These are phyloP conservation scores for Dreissena polymorpha DNA, from an alignment of 1,140 invertebrate species.

Conservation along the genomic window DNA sequence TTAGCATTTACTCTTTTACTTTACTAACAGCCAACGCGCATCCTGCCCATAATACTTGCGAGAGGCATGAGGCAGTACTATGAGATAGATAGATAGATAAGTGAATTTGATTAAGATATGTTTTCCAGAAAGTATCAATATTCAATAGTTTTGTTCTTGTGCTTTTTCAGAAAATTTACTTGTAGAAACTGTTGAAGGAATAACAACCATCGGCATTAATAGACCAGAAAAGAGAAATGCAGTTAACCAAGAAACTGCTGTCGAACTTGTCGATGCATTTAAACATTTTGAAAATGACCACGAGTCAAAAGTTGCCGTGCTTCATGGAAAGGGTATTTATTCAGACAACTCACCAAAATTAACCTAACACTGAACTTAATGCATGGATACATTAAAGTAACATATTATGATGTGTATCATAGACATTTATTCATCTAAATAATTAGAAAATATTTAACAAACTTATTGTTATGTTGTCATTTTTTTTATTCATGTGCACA, in stretches of 20 bases:
- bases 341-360: not conserved
- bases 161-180: constrained; percentile 51
- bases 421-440: no score
- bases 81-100: no score
- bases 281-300: constrained; percentile 89
- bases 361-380: not conserved
- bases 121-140: no score
- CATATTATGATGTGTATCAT: not conserved
- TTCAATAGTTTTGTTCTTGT: not conserved
- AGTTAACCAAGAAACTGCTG: constrained; percentile 85
- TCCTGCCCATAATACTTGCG: no score
- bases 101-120: no score
- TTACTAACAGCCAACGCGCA: no score
- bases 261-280: constrained; percentile 86
- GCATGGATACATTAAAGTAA: not conserved
- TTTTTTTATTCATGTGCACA: no score
- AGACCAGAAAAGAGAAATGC: constrained; percentile 90
- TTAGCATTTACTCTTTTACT: no score
- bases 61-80: no score
- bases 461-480: no score
- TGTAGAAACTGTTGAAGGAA: constrained; percentile 53
- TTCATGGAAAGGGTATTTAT: constrained; percentile 86
- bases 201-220: constrained; percentile 89
- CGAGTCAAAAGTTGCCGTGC: constrained; percentile 85
- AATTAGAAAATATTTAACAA: no score